phyloP scores from a whole-genome alignment of 2,113 vertebrate genomes.

The Oryzias melastigma region DNA sequence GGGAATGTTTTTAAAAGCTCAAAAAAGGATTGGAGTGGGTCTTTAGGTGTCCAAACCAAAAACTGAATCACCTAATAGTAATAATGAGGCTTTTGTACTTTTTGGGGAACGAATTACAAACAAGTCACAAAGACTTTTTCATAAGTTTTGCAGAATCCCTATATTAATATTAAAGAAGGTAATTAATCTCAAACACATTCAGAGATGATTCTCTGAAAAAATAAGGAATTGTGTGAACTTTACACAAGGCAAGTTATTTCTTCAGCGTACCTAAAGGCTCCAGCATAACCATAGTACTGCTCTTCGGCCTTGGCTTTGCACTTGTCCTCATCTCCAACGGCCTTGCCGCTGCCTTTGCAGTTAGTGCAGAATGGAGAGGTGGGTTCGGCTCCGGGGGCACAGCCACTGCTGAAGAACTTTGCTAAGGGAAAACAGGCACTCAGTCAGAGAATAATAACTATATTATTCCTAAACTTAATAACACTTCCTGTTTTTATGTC shows the following conservation, averaged over 20 bases:
- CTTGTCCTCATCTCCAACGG: constrained; percentile 46
- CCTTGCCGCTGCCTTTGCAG: constrained; percentile 71
- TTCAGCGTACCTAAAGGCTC: constrained; percentile 81
- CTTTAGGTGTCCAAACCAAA: too few relatives aligned
- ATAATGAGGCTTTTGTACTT: too few relatives aligned
- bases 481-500: too few relatives aligned
- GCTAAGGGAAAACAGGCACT: constrained; percentile 47
- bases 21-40: too few relatives aligned
- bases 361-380: constrained; percentile 79
- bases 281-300: constrained; percentile 82
- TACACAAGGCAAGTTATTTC: background rate
- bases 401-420: constrained; percentile 80
- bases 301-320: constrained; percentile 80
- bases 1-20: too few relatives aligned
- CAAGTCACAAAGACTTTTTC: too few relatives aligned
- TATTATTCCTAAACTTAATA: too few relatives aligned
- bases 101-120: too few relatives aligned
- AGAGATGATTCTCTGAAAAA: background rate
- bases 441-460: background rate
- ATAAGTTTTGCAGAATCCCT: too few relatives aligned
- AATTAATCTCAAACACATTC: background rate
- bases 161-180: background rate
- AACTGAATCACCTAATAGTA: too few relatives aligned
- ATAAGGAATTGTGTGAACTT: too few relatives aligned
- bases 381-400: constrained; percentile 82